Percentiles rank a stretch among this genome's conserved stretches.
Evolutionary conservation across 1,140 invertebrate species (phyloP).

Genomic region (Sesamia nonagrioides): DNA sequence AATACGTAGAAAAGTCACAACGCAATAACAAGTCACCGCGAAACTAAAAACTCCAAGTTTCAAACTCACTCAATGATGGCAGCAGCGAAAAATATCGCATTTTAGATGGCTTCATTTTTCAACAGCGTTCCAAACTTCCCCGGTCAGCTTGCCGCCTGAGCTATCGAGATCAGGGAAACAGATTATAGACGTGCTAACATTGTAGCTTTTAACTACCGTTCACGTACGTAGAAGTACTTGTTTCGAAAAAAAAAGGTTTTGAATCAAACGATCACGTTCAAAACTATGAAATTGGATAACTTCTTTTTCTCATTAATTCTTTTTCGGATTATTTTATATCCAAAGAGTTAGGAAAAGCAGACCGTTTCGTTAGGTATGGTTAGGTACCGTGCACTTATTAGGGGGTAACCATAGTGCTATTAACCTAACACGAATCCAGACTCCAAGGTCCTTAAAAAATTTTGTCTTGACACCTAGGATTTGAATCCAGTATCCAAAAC

Average conservation of each 20-base stretch:
- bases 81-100: slow-evolving; percentile 25
- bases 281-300: no score
- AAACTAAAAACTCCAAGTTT: slow-evolving; percentile 7
- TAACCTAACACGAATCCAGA: no score
- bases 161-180: slow-evolving; percentile 31
- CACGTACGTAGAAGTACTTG: not conserved
- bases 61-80: slow-evolving; percentile 28
- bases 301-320: no score
- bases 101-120: slow-evolving; percentile 41
- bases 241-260: not conserved
- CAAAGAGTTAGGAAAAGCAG: no score
- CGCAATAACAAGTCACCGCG: slow-evolving; percentile 7
- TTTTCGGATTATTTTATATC: no score
- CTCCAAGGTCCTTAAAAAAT: no score
- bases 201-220: slow-evolving; percentile 35
- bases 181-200: slow-evolving; percentile 33
- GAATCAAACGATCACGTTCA: not conserved
- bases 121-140: slow-evolving; percentile 19
- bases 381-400: no score
- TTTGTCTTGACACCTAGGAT: no score
- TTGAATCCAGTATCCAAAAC: no score
- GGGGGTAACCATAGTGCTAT: no score
- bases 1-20: not conserved
- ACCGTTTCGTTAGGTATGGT: no score
- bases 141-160: slow-evolving; percentile 32